phyloP scores from a whole-genome alignment of 2,797 vertebrate genomes.

The Lophius americanus region DNA sequence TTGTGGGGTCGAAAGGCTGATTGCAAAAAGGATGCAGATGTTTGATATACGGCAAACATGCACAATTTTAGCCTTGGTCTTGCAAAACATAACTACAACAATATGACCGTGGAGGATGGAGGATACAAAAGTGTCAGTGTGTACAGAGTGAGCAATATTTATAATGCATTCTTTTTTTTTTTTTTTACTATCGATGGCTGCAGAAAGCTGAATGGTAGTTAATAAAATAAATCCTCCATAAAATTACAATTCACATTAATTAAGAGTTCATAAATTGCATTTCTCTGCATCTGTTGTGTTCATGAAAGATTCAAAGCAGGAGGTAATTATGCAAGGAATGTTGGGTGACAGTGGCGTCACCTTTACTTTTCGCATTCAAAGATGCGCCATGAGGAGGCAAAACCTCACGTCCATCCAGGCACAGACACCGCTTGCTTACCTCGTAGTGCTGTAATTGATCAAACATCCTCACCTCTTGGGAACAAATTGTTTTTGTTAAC shows the following conservation, averaged over 20 bases:
- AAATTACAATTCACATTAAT: too few species aligned
- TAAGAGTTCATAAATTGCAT: background rate
- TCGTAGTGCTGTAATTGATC: slow-evolving; percentile 31
- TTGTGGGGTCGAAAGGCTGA: background rate
- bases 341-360: background rate
- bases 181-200: background rate
- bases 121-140: background rate
- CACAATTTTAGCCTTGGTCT: background rate
- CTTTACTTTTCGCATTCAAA: slow-evolving; percentile 26
- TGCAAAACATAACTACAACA: slow-evolving; percentile 18
- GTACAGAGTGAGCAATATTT: too few species aligned
- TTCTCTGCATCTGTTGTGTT: slow-evolving; percentile 17
- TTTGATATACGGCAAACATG: slow-evolving; percentile 15
- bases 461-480: slow-evolving; percentile 25
- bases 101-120: slow-evolving; percentile 18
- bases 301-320: slow-evolving; percentile 26
- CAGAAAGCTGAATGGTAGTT: too few species aligned
- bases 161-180: slow-evolving; percentile 12
- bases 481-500: slow-evolving; percentile 42
- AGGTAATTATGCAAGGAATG: slow-evolving; percentile 50
- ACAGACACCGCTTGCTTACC: background rate
- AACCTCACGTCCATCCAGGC: background rate
- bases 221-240: too few species aligned
- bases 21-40: slow-evolving; percentile 16
- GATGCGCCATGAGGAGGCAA: slow-evolving; percentile 5